Conservation (phyloP, 2,113 vertebrate genomes). For the Sorex araneus region DNA sequence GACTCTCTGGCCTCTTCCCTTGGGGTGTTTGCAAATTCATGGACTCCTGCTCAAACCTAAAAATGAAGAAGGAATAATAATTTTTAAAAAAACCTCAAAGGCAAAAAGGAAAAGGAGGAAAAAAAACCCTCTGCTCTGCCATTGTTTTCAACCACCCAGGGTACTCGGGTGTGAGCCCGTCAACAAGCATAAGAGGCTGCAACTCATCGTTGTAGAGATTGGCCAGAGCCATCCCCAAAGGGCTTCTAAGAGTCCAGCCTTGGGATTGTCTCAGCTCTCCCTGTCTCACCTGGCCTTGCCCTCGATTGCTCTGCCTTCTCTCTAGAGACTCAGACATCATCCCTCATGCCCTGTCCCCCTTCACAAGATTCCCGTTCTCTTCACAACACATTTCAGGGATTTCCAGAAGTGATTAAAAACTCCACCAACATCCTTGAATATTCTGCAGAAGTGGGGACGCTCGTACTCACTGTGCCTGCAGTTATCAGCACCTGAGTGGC, state of each 20-base stretch:
- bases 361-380: background rate
- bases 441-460: background rate
- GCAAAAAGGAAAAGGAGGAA: background rate
- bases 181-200: no score
- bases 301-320: background rate
- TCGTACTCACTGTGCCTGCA: background rate
- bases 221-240: background rate
- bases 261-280: background rate
- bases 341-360: fast-evolving
- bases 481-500: background rate
- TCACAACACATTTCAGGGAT: background rate
- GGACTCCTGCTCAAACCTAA: conserved; percentile 19
- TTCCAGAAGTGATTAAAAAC: background rate
- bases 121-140: background rate
- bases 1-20: conserved; percentile 64
- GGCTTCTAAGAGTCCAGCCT: background rate
- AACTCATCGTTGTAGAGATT: background rate
- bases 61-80: background rate
- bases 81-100: background rate
- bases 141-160: no score
- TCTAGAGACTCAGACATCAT: background rate
- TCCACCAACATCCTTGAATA: background rate
- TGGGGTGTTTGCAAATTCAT: conserved; percentile 24
- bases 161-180: no score
- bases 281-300: background rate